Evolutionary conservation across 2,113 vertebrate species (phyloP).

Genomic region (Tinamus guttatus): DNA sequence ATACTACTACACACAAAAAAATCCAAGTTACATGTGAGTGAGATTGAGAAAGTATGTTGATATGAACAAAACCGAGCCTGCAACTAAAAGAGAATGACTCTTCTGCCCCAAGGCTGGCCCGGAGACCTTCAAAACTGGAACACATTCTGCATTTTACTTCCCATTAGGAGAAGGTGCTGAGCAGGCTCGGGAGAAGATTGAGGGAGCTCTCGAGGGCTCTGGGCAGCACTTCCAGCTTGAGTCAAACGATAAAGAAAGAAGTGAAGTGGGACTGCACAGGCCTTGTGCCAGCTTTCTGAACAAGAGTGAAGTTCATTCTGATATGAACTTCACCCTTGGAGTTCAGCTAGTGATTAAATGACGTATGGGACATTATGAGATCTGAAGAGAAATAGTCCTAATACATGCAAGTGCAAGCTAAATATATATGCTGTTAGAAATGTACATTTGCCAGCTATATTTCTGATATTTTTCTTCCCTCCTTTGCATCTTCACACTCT

Average conservation of each 20-base stretch:
- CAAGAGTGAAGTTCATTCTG: not conserved
- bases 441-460: not conserved
- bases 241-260: not conserved
- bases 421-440: not conserved
- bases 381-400: not conserved
- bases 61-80: not conserved
- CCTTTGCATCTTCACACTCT: not conserved
- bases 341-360: not conserved
- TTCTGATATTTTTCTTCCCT: not conserved
- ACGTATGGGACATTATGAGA: not conserved
- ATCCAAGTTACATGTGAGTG: conserved; percentile 67
- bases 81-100: not conserved
- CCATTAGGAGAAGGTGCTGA: not conserved
- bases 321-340: not conserved
- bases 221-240: not conserved
- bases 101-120: not conserved
- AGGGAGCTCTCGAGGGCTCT: not conserved
- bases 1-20: conserved; percentile 76
- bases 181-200: not conserved
- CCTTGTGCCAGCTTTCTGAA: not conserved
- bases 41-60: conserved; percentile 31
- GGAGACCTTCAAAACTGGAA: not conserved
- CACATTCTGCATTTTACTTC: not conserved
- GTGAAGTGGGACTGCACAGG: not conserved
- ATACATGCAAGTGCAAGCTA: not conserved